These are phyloP conservation scores for Chondrosia reniformis DNA, from an alignment of 37 sponge, comb jelly and placozoan species.

Conservation along the genomic window DNA sequence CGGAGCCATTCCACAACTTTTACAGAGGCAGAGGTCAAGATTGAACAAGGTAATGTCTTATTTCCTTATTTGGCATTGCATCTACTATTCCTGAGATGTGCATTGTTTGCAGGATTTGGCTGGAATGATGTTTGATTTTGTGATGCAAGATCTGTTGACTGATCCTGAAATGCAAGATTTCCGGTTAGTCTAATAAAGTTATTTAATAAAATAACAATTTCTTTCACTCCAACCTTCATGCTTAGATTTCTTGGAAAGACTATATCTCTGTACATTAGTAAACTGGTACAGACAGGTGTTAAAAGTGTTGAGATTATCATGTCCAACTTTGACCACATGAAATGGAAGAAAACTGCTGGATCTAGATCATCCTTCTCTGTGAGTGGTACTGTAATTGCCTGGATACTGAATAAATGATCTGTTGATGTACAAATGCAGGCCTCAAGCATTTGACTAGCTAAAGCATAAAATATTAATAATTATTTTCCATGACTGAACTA, in stretches of 20 bases:
- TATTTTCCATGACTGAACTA: too few species aligned
- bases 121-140: constrained; percentile 67
- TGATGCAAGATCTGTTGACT: constrained; percentile 48
- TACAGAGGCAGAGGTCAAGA: constrained; percentile 53
- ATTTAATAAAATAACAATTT: background rate
- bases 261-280: constrained; percentile 69
- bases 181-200: constrained; percentile 38
- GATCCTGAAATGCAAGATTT: constrained; percentile 60
- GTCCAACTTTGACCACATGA: constrained; percentile 57
- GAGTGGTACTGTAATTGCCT: background rate
- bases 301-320: constrained; percentile 11
- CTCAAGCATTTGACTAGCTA: too few species aligned
- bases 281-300: constrained; percentile 33
- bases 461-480: too few species aligned
- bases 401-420: background rate
- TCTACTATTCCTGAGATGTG: too few species aligned
- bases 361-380: background rate
- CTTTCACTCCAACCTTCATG: background rate
- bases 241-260: constrained; percentile 73
- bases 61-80: too few species aligned
- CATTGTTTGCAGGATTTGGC: constrained; percentile 59
- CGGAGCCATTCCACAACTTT: constrained; percentile 13
- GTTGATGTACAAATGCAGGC: too few species aligned
- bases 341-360: constrained; percentile 54
- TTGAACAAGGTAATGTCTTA: constrained; percentile 57